Conservation (phyloP, 64 coral and sea anemone species). For the Montipora cactus region DNA sequence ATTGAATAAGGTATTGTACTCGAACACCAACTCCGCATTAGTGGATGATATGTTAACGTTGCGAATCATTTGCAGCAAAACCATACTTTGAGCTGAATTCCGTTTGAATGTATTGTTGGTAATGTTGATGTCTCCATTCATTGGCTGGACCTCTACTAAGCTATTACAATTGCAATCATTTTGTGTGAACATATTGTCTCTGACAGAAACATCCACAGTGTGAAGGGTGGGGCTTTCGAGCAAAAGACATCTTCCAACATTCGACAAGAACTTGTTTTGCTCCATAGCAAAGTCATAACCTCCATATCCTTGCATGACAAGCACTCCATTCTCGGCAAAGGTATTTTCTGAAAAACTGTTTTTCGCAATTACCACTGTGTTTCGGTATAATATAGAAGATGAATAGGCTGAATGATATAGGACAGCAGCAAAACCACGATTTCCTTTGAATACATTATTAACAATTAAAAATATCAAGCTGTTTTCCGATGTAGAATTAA, state of each 20-base stretch:
- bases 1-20: constrained; percentile 49
- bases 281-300: background rate
- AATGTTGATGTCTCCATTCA: constrained; percentile 14
- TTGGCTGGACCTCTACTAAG: constrained; percentile 38
- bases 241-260: constrained; percentile 44
- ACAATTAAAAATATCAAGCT: background rate
- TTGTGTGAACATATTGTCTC: constrained; percentile 35
- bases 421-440: constrained; percentile 44
- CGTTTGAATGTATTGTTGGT: constrained; percentile 54
- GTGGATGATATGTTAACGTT: background rate
- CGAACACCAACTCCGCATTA: constrained; percentile 9
- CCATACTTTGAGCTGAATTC: constrained; percentile 39
- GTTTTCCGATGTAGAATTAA: background rate
- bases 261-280: constrained; percentile 57
- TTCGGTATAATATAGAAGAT: background rate
- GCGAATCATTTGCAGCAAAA: constrained; percentile 58
- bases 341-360: constrained; percentile 65
- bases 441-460: constrained; percentile 49
- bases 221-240: constrained; percentile 1
- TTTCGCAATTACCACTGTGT: background rate
- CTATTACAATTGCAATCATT: constrained; percentile 27
- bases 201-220: background rate
- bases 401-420: background rate
- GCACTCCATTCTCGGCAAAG: constrained; percentile 45
- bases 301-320: background rate